A percentile compares a stretch with the other conserved stretches of the same genome.
Evolutionary conservation across 2,797 vertebrate species (phyloP).

Genomic region (Syngnathus rostellatus): DNA sequence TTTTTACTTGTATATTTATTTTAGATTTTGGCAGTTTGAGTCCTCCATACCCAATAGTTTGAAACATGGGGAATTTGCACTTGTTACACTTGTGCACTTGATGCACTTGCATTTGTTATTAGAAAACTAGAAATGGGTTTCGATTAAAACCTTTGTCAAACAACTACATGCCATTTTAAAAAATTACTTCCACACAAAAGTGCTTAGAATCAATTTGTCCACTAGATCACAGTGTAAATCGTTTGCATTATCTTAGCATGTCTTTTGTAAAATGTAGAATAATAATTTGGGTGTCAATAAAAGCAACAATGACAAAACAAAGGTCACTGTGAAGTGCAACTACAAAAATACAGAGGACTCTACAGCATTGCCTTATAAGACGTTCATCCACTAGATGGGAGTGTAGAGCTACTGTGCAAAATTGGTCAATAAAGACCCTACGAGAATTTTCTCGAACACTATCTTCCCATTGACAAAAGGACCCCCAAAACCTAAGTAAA

Average conservation of each 20-base stretch:
- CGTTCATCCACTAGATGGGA: conserved; percentile 26
- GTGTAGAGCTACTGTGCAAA: not conserved
- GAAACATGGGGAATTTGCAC: too few relatives aligned
- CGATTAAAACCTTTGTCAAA: not conserved
- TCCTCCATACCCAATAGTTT: too few relatives aligned
- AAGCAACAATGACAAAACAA: not conserved
- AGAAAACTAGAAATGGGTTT: not conserved
- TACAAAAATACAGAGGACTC: too few relatives aligned
- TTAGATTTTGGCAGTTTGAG: too few relatives aligned
- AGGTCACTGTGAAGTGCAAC: not conserved
- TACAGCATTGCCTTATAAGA: not conserved
- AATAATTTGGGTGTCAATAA: not conserved
- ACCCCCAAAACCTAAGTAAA: too few relatives aligned
- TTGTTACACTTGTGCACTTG: too few relatives aligned
- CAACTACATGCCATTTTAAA: not conserved
- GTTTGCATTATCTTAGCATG: too few relatives aligned
- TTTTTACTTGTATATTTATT: too few relatives aligned
- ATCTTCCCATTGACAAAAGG: not conserved
- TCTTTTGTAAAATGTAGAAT: not conserved
- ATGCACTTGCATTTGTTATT: not conserved
- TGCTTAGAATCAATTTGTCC: not conserved
- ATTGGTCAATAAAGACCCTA: not conserved
- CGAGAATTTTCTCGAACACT: not conserved
- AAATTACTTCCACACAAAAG: not conserved
- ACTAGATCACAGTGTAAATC: not conserved